Evolutionary conservation across 2,113 vertebrate species (phyloP).

Genomic region (Malurus elegans): DNA sequence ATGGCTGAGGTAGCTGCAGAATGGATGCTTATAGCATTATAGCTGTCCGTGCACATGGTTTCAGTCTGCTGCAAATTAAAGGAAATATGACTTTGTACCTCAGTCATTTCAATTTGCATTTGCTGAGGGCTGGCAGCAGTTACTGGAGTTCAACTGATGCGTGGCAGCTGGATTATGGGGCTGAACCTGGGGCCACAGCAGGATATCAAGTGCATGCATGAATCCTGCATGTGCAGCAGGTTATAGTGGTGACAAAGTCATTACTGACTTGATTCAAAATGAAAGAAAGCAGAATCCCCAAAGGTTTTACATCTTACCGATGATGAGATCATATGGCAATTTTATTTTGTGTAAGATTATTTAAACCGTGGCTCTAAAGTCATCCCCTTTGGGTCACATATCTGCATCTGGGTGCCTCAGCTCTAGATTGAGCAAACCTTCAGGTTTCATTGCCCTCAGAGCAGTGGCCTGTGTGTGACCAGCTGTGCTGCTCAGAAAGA

Average conservation of each 20-base stretch:
- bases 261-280: slow-evolving; percentile 7
- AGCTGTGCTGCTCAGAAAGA: neutral
- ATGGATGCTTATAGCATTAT: neutral
- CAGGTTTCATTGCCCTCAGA: neutral
- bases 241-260: neutral
- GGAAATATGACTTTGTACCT: neutral
- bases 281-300: neutral
- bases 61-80: neutral
- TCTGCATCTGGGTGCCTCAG: neutral
- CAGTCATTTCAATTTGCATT: neutral
- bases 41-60: neutral
- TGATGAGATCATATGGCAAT: neutral
- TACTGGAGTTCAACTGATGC: neutral
- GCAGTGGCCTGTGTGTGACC: neutral
- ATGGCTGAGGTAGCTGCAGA: neutral
- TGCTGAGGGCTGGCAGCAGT: neutral
- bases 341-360: neutral
- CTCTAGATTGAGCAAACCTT: neutral
- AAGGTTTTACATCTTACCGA: neutral
- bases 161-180: neutral
- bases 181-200: neutral
- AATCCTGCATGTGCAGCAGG: neutral
- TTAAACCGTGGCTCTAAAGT: neutral
- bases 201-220: neutral
- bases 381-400: neutral